Conservation (phyloP, 2,113 vertebrate genomes). For the Emydocephalus ijimae region DNA sequence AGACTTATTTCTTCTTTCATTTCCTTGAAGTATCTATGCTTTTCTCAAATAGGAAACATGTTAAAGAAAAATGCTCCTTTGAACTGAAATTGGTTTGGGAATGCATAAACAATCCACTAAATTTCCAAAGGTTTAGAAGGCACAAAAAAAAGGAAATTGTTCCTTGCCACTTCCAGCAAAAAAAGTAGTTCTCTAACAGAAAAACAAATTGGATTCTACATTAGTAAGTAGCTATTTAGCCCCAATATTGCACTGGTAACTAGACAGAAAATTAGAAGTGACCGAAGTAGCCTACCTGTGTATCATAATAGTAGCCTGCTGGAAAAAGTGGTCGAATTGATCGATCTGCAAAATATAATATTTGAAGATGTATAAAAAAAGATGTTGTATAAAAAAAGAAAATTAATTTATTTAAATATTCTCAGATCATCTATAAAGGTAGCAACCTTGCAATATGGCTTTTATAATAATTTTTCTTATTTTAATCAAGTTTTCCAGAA, state of each 20-base stretch:
- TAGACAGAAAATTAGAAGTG: not conserved
- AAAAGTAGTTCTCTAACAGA: not conserved
- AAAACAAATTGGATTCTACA: not conserved
- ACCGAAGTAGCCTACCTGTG: conserved; percentile 76
- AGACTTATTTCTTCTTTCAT: not conserved
- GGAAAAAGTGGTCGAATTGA: conserved; percentile 93
- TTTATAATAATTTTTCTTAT: not conserved
- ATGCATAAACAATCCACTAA: not conserved
- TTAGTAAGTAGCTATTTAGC: not conserved
- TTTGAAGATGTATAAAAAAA: not conserved
- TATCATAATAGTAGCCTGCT: conserved; percentile 94
- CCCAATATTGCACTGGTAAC: not conserved
- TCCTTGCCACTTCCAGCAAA: not conserved
- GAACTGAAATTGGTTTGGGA: not conserved
- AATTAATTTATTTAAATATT: not conserved
- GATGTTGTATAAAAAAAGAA: not conserved
- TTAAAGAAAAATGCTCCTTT: not conserved
- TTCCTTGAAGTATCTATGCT: not conserved
- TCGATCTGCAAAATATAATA: conserved; percentile 76
- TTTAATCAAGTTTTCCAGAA: not conserved
- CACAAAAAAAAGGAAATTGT: not conserved
- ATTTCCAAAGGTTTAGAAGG: not conserved
- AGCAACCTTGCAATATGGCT: not conserved
- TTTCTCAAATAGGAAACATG: not conserved
- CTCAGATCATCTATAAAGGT: not conserved